These are phyloP conservation scores for Nannobrachium achirus DNA, from an alignment of 2,113 vertebrate species.

Conservation along the genomic window DNA sequence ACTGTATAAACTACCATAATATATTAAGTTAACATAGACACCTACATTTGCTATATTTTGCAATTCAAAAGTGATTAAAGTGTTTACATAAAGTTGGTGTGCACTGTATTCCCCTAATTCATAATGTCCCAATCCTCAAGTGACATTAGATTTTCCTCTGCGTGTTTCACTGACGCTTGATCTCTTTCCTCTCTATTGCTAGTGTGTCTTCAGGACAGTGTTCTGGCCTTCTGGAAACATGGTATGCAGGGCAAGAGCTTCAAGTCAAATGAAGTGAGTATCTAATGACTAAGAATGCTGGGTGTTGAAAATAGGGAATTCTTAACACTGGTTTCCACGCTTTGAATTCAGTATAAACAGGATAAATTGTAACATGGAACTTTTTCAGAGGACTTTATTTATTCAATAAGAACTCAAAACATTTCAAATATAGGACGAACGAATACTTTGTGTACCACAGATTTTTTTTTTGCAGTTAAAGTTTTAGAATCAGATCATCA, in stretches of 20 bases:
- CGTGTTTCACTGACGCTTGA: neutral
- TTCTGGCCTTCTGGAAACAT: constrained; percentile 98
- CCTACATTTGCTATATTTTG: too few relatives aligned
- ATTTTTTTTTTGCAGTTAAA: neutral
- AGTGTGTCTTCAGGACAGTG: constrained; percentile 99
- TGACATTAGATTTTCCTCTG: constrained; percentile 2
- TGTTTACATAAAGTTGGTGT: neutral
- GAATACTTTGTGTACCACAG: neutral
- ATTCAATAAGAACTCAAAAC: too few relatives aligned
- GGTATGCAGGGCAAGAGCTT: constrained; percentile 99
- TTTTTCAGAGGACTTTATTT: too few relatives aligned
- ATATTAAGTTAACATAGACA: too few relatives aligned
- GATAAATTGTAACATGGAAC: too few relatives aligned
- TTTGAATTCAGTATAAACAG: too few relatives aligned
- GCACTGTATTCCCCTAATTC: neutral
- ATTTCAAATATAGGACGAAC: too few relatives aligned
- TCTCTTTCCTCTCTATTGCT: constrained; percentile 9
- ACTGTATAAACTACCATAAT: too few relatives aligned
- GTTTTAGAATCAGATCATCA: neutral
- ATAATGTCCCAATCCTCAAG: neutral
- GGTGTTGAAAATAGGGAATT: neutral
- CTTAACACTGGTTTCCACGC: too few relatives aligned
- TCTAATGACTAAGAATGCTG: neutral
- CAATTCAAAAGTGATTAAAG: too few relatives aligned
- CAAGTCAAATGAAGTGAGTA: constrained; percentile 93